Conservation (phyloP, 2,113 vertebrate species). For the Tetraodon nigroviridis region DNA sequence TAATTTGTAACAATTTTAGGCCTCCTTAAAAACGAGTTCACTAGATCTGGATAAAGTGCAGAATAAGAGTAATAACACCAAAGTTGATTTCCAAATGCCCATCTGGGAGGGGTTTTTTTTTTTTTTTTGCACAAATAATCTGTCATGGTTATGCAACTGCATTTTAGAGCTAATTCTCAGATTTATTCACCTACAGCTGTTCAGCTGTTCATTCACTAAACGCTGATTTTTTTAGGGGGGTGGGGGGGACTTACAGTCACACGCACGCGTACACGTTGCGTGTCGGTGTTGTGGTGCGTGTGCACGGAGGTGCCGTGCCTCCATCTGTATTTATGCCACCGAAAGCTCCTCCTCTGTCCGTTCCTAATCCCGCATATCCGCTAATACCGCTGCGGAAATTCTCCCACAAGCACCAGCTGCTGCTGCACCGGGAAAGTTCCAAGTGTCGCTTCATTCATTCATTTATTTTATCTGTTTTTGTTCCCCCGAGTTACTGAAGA, state of each 20-base stretch:
- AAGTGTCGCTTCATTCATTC: too few relatives aligned
- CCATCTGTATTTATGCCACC: constrained; percentile 49
- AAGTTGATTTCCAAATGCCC: not conserved
- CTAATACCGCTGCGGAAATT: constrained; percentile 44
- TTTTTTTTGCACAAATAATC: not conserved
- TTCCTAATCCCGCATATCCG: constrained; percentile 60
- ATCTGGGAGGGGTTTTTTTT: not conserved
- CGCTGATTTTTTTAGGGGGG: not conserved
- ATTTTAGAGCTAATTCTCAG: not conserved
- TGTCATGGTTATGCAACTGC: not conserved
- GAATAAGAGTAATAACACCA: not conserved
- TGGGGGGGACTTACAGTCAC: constrained; percentile 4
- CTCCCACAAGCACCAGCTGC: constrained; percentile 25
- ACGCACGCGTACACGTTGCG: not conserved
- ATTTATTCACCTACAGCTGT: not conserved
- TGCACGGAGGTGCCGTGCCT: constrained; percentile 16
- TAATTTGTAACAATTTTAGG: too few relatives aligned
- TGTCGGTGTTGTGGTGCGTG: not conserved
- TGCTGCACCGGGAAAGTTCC: not conserved
- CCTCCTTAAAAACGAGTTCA: too few relatives aligned
- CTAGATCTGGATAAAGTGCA: not conserved
- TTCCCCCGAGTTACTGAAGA: too few relatives aligned
- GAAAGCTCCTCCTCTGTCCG: constrained; percentile 55
- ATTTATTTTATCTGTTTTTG: too few relatives aligned
- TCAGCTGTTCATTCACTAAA: not conserved